Conservation (phyloP, 2,888 invertebrate genomes). For the Pseudococcus viburni region DNA sequence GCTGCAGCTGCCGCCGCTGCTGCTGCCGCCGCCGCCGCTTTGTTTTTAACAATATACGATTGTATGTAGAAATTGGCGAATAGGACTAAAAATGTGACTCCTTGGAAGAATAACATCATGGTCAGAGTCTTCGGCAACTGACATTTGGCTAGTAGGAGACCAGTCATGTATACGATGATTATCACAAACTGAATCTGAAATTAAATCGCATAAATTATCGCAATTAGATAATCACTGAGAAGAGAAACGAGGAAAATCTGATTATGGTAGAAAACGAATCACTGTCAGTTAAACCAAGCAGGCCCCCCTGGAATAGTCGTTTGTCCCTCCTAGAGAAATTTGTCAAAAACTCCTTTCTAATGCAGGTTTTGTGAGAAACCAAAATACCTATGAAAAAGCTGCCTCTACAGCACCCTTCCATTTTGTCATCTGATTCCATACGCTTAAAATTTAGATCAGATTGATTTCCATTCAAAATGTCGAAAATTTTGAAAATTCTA, state of each 20-base stretch:
- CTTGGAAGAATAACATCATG: slow-evolving; percentile 75
- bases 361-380: too few species aligned
- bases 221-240: not conserved
- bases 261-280: too few species aligned
- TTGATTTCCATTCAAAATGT: too few species aligned
- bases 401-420: too few species aligned
- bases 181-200: slow-evolving; percentile 78
- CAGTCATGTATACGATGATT: slow-evolving; percentile 77
- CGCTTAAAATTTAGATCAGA: too few species aligned
- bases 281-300: too few species aligned
- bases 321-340: too few species aligned
- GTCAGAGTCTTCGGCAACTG: slow-evolving; percentile 75
- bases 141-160: slow-evolving; percentile 75
- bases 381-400: too few species aligned
- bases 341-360: too few species aligned
- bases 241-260: not conserved
- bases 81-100: slow-evolving; percentile 75
- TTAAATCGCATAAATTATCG: not conserved
- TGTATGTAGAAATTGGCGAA: slow-evolving; percentile 76
- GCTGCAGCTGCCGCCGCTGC: not conserved
- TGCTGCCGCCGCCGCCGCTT: not conserved
- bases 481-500: too few species aligned
- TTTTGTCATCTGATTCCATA: too few species aligned
- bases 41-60: slow-evolving; percentile 71
- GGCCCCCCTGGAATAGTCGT: too few species aligned